Percentiles rank a stretch among this genome's conserved stretches.
Conservation (phyloP, 2,797 vertebrate genomes). For the Glyptemys insculpta region DNA sequence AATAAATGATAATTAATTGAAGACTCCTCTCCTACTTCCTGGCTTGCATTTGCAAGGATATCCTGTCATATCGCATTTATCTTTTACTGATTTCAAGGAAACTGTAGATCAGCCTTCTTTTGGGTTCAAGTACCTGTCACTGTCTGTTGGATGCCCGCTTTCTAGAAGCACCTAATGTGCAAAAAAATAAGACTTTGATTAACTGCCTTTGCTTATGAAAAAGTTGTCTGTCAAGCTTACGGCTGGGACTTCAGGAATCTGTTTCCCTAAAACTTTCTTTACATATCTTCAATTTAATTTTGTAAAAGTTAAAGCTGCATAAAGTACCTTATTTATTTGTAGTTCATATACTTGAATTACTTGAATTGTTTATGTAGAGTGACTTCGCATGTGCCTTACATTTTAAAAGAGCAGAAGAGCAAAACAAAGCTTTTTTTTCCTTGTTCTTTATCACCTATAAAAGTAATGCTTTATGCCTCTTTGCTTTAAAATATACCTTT, state of each 20-base stretch:
- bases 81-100: not conserved
- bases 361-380: not conserved
- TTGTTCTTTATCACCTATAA: accelerated
- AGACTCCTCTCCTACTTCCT: accelerated
- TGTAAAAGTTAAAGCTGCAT: too few species aligned
- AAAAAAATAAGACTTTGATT: not conserved
- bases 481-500: accelerated
- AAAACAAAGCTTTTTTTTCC: not conserved
- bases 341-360: accelerated
- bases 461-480: not conserved
- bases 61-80: not conserved
- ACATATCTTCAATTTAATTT: accelerated
- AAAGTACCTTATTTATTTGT: not conserved
- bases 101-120: not conserved
- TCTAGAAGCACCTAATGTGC: not conserved
- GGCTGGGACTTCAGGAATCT: accelerated
- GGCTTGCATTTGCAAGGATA: not conserved
- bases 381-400: not conserved
- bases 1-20: not conserved
- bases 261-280: not conserved
- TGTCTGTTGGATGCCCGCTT: not conserved
- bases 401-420: not conserved
- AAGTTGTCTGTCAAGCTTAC: not conserved
- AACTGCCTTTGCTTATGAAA: not conserved
- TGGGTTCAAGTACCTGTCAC: not conserved